Evolutionary conservation across 2,888 invertebrate genomes (phyloP).

Genomic region (Glyphotaelius pellucidus): DNA sequence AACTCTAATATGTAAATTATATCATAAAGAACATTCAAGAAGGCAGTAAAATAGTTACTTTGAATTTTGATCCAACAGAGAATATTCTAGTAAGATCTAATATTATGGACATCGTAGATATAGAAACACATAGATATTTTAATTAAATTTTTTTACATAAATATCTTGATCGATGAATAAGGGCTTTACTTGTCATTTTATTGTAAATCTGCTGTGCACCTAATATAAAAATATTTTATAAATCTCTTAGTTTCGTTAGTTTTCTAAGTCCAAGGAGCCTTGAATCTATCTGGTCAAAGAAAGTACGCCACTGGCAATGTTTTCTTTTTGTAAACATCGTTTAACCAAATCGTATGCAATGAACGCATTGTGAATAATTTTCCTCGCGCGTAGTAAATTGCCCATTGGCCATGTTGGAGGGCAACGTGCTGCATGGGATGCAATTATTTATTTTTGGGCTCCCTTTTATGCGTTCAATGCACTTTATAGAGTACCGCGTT

Average conservation of each 20-base stretch:
- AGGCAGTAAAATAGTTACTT: too few relatives aligned
- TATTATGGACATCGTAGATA: too few relatives aligned
- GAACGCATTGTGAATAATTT: slow-evolving; percentile 22
- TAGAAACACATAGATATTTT: too few relatives aligned
- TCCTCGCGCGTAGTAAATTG: slow-evolving; percentile 4
- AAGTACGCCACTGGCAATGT: neutral
- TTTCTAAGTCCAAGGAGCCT: too few relatives aligned
- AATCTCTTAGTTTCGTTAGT: too few relatives aligned
- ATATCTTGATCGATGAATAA: neutral
- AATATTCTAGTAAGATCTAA: too few relatives aligned
- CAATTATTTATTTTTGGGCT: neutral
- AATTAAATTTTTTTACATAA: too few relatives aligned
- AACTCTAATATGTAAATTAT: too few relatives aligned
- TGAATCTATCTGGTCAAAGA: neutral
- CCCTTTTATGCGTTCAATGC: neutral
- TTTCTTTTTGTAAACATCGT: neutral
- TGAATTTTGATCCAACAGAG: too few relatives aligned
- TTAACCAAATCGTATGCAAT: slow-evolving; percentile 24
- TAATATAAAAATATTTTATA: neutral
- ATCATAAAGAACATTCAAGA: too few relatives aligned
- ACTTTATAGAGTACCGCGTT: neutral
- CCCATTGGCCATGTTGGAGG: slow-evolving; percentile 1
- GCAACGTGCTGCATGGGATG: neutral
- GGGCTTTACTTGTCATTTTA: neutral
- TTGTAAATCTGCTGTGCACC: too few relatives aligned